A percentile compares a stretch with the other conserved stretches of the same genome.
Evolutionary conservation across 2,113 vertebrate species (phyloP).

Genomic region (Rhegmatorhina hoffmannsi): DNA sequence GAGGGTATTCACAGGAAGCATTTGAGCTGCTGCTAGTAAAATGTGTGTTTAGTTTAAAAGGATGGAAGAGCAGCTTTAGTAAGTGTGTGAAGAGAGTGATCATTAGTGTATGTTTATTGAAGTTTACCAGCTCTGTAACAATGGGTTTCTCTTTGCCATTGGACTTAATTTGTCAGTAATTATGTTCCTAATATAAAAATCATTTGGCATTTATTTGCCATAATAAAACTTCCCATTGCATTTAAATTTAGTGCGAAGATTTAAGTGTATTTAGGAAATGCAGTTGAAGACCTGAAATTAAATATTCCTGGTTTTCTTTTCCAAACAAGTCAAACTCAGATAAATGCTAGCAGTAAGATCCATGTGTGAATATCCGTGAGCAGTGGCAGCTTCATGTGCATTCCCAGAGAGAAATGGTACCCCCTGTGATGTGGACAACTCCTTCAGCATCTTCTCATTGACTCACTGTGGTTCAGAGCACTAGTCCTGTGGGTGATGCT

Average conservation of each 20-base stretch:
- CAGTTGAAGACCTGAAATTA: conserved; percentile 21
- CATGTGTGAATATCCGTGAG: background rate
- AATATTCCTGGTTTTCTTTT: conserved; percentile 27
- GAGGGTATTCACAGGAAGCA: background rate
- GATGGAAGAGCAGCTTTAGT: background rate
- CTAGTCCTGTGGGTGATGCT: background rate
- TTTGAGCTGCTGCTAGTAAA: background rate
- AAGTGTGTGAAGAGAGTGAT: conserved; percentile 1
- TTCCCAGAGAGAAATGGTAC: background rate
- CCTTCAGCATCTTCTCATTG: background rate
- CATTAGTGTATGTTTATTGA: conserved; percentile 1
- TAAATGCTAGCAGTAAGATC: background rate
- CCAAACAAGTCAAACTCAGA: conserved; percentile 4
- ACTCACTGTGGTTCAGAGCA: background rate
- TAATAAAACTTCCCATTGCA: conserved; percentile 38
- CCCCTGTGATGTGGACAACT: background rate
- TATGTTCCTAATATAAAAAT: conserved; percentile 48
- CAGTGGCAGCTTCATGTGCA: background rate
- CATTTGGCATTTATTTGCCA: conserved; percentile 42
- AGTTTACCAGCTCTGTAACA: conserved; percentile 23
- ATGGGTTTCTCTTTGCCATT: conserved; percentile 14
- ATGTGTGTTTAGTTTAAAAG: background rate
- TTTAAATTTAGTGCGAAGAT: conserved; percentile 34
- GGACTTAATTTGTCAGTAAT: conserved; percentile 37
- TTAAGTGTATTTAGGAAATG: conserved; percentile 4